Evolutionary conservation across 1,140 invertebrate species (phyloP).

Genomic region (Drosophila sulfurigaster): DNA sequence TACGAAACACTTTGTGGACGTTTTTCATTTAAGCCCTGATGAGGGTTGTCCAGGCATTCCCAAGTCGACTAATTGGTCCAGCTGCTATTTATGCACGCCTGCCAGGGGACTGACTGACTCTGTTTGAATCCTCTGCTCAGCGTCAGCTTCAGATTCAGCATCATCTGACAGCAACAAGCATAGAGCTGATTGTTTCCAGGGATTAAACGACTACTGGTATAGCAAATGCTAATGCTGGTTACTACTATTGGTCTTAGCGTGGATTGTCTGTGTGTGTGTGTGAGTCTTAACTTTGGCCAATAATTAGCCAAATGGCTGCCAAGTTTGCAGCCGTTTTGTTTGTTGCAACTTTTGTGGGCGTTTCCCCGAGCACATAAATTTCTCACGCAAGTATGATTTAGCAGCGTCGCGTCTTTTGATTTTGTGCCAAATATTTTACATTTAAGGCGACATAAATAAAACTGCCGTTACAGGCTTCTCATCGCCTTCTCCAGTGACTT

Average conservation of each 20-base stretch:
- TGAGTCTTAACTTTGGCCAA: slow-evolving; percentile 21
- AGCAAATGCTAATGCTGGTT: slow-evolving; percentile 23
- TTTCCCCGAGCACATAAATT: slow-evolving; percentile 51
- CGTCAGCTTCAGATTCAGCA: slow-evolving; percentile 8
- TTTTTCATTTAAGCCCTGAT: slow-evolving; percentile 61
- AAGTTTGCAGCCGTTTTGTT: slow-evolving; percentile 47
- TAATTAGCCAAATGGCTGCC: slow-evolving; percentile 77
- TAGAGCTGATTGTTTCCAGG: slow-evolving; percentile 58
- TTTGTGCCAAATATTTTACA: slow-evolving; percentile 79
- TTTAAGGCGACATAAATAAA: slow-evolving; percentile 77
- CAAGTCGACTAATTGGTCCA: slow-evolving; percentile 76
- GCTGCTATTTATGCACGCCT: slow-evolving; percentile 50
- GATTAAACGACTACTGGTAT: slow-evolving; percentile 19
- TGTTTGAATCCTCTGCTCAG: slow-evolving; percentile 22
- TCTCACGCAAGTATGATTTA: slow-evolving; percentile 62
- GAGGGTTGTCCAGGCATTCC: slow-evolving; percentile 51
- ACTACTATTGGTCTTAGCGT: slow-evolving; percentile 23
- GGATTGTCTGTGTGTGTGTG: background rate
- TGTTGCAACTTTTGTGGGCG: slow-evolving; percentile 29
- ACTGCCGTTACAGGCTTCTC: slow-evolving; percentile 30
- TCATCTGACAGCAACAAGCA: slow-evolving; percentile 34
- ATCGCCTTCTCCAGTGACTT: slow-evolving; percentile 34
- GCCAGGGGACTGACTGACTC: slow-evolving; percentile 6
- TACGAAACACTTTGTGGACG: slow-evolving; percentile 67
- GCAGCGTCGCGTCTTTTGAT: slow-evolving; percentile 60